phyloP scores from a whole-genome alignment of 2,888 invertebrate genomes.

The Phlogophora meticulosa region DNA sequence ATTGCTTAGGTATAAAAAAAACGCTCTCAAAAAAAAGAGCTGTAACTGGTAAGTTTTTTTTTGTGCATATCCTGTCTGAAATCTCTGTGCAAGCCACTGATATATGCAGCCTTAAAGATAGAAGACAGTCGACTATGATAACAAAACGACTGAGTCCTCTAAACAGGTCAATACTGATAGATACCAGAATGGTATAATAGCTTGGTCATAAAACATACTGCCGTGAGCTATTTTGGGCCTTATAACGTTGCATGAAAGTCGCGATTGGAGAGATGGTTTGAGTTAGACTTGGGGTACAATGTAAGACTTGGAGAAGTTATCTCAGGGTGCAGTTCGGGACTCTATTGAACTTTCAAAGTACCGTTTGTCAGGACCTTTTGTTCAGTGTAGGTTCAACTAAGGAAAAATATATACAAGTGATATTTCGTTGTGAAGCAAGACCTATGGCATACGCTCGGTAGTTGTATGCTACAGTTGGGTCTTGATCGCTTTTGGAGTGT shows the following conservation, averaged over 20 bases:
- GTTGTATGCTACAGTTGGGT: too few relatives aligned
- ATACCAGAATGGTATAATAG: neutral
- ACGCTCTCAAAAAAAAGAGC: too few relatives aligned
- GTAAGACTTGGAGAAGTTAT: slow-evolving; percentile 1
- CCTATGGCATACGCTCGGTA: too few relatives aligned
- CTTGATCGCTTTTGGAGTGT: too few relatives aligned
- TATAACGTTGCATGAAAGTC: slow-evolving; percentile 8
- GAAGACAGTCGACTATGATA: slow-evolving; percentile 14
- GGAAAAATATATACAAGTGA: too few relatives aligned
- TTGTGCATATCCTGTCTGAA: too few relatives aligned
- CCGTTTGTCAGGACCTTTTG: neutral
- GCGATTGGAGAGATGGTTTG: neutral
- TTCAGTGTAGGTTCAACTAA: too few relatives aligned
- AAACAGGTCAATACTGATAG: slow-evolving; percentile 22
- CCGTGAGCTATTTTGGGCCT: slow-evolving; percentile 1
- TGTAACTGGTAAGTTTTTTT: too few relatives aligned
- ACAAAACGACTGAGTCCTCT: slow-evolving; percentile 11
- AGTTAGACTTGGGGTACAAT: neutral
- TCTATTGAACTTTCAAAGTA: slow-evolving; percentile 12
- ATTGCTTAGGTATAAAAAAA: too few relatives aligned
- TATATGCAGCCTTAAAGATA: neutral
- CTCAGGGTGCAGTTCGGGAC: slow-evolving; percentile 8
- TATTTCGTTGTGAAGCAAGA: too few relatives aligned
- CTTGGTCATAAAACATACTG: neutral
- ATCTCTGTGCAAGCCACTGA: too few relatives aligned